Conservation (phyloP, 2,888 invertebrate genomes). For the Pterostichus niger region DNA sequence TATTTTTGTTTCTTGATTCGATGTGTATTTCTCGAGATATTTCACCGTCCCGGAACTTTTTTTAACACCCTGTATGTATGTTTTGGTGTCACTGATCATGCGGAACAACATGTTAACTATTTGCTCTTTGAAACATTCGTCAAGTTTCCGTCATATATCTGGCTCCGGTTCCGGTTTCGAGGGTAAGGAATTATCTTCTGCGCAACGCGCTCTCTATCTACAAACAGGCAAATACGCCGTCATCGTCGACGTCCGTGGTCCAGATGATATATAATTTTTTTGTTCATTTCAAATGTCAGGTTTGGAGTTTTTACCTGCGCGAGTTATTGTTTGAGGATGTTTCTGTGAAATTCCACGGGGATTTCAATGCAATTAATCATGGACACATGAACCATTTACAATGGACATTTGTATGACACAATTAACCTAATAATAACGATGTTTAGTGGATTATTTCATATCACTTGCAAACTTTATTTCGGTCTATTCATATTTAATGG, state of each 20-base stretch:
- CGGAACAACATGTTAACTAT: slow-evolving; percentile 50
- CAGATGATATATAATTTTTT: slow-evolving; percentile 44
- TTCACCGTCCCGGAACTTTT: too few species aligned
- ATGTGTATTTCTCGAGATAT: too few species aligned
- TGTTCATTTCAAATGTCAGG: slow-evolving; percentile 30
- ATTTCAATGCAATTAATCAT: slow-evolving; percentile 33
- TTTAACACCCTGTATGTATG: background rate
- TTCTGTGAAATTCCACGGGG: background rate
- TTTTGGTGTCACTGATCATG: background rate
- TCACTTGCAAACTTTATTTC: background rate
- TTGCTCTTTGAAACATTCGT: slow-evolving; percentile 55
- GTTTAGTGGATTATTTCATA: slow-evolving; percentile 5
- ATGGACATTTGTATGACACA: background rate
- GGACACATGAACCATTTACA: slow-evolving; percentile 8
- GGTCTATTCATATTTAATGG: background rate
- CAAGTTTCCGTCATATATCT: slow-evolving; percentile 52
- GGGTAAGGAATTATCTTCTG: slow-evolving; percentile 34
- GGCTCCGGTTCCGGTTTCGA: slow-evolving; percentile 40
- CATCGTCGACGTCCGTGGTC: background rate
- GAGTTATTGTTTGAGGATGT: slow-evolving; percentile 36
- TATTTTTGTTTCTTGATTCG: too few species aligned
- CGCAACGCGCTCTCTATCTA: slow-evolving; percentile 11
- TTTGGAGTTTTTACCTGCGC: slow-evolving; percentile 36
- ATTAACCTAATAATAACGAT: slow-evolving; percentile 29
- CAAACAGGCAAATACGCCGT: background rate